Evolutionary conservation across 2,888 invertebrate species (phyloP), one percentile per base, ranked within the genome.

Genomic region (Cecidostiba fungosa): DNA sequence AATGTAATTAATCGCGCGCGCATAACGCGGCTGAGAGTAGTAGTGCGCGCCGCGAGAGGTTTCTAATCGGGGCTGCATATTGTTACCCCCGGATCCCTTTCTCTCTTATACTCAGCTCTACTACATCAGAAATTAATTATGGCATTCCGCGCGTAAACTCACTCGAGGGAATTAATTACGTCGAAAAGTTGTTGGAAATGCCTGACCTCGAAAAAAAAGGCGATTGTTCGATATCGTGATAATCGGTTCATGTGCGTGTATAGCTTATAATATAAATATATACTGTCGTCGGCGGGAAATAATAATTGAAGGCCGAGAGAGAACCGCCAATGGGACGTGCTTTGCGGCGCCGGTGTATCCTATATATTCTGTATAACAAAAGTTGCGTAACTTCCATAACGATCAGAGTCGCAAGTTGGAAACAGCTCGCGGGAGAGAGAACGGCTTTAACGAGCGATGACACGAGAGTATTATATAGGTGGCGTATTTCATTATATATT

Each of bases 1-100:
- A 92, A 92, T 92, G 92, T 92, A 92, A 92, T 92, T 92, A 92
- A 92, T 92, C 91, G 92, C 92, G 91, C 91, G 92, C 92, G 91
- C 91, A 92, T 83, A 66, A 84, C 76, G 76, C 76, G 76, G 74
- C n/a, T 3, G 14, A 82, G 77, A 23, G 78, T 14, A n/a, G n/a
- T n/a, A n/a, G n/a, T n/a, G n/a, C n/a, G n/a, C n/a, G 81, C 87
- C 19, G 54, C 8, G 54, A 6, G 85, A 88, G 88, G 88, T 88
- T 92, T 91, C 92, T 92, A 92, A 92, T 92, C 92, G 92, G 90
- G 54, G n/a, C 89, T 91, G 91, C 92, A 91, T 92, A 92, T 92
- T 92, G 92, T 92, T 92, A 90, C 90, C 47, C n/a, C 74, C 77
- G 80, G 72, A 81, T 77, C 85, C 80, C 79, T 77, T 59, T 86